Evolutionary conservation across 2,113 vertebrate genomes (phyloP), one percentile per base, ranked within the genome.

Genomic region (Phalacrocorax carbo): DNA sequence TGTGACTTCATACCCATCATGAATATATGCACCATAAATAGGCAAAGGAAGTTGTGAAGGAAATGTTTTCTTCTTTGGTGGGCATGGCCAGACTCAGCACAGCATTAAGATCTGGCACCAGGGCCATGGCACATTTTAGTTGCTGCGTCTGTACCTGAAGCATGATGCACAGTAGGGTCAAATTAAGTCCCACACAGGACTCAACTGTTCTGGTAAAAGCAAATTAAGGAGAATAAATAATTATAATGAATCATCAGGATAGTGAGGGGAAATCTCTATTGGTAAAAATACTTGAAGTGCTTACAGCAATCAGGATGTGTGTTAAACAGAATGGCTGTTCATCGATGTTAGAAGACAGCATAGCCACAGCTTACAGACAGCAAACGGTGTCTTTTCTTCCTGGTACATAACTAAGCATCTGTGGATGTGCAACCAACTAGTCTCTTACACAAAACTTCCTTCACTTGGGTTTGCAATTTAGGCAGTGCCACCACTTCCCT

Each of bases 121-220:
- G 32, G 25, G 51, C 70, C 80, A 15, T 1, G 1, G 44, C 49
- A 52, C 7, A 0, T 8, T 26, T 6, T 9, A 15, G 46, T 17
- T 8, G 17, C 9, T 10, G 44, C 2, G 5, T 20, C 32, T 1
- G 5, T 15, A 32, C 61, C 75, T 15, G 36, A 8, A 17, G 9
- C 1, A 1, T 2, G 17, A 18, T 1, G 10, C 32, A 4, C n/a
- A 7, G 27, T 0, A 5, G 44, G 34, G 38, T 23, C 2, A 0
- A 23, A 38, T 38, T 38, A 38, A 38, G 38, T 48, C 38, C 81
- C 25, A 2, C 40, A 6, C 13, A 1, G 66, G 49, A 25, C 82
- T 44, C 1, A 0, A 5, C 65, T 23, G 52, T 15, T 21, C 20
- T 1, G 2, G 7, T 38, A n/a, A 36, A 54, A 44, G 38, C 57